Evolutionary conservation across 2,797 vertebrate species (phyloP), one percentile per base, ranked within the genome.

Genomic region (Takifugu ocellatus): DNA sequence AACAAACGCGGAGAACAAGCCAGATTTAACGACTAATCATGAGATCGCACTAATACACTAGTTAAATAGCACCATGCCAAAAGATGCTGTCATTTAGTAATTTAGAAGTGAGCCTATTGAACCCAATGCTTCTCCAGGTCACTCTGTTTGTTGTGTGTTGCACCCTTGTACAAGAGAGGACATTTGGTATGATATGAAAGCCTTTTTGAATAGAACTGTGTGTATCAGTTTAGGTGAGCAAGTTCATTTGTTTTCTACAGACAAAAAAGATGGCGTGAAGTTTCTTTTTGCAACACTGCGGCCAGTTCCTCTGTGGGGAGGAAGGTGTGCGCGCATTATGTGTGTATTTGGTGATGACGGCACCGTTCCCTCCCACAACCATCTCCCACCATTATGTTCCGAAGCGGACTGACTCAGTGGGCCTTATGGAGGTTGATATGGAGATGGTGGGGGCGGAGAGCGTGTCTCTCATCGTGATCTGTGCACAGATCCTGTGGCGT

Each of bases 321-420:
- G 63, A 72, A 61, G 53, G 68, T 67, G 77, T 68, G 62, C 59
- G 69, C 72, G 52, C 56, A 56, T 46, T 39, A 72, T 62, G 77
- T 69, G 74, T 80, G 66, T 64, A 15, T 67, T 49, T 63, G 69
- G 61, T 61, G 85, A 85, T 87, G 84, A 88, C 74, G 59, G 58
- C 77, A 68, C 66, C 17, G 65, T 58, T 82, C 75, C 84, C 83
- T 48, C 90, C 90, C 89, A 91, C 91, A 79, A 66, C 12, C 81
- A 64, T 78, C 78, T 70, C 86, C 86, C 83, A 79, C 81, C 76
- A 70, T 77, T 65, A 67, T 86, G 84, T 80, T 79, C 76, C 72
- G 76, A 57, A 70, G 75, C 71, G 46, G 57, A 54, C 86, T 90
- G 89, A 92, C 84, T 90, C 89, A 91, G 86, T 82, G 65, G 77